Evolutionary conservation across 2,888 invertebrate species (phyloP).

Genomic region (Platycheirus rosarum): DNA sequence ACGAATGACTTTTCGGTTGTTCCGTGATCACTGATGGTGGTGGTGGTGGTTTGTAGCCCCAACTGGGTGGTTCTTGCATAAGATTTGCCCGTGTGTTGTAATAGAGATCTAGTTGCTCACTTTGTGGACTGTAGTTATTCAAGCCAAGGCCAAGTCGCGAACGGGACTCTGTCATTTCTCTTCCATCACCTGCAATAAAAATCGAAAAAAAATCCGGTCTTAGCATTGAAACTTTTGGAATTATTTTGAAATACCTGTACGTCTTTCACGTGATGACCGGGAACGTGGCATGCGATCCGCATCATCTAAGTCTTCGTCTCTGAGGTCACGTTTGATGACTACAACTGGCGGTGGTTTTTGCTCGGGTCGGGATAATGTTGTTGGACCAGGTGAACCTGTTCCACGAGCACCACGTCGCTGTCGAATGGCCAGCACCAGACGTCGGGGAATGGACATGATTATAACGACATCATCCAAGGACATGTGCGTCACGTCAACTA

Average conservation of each 20-base stretch:
- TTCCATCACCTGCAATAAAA: constrained; percentile 87
- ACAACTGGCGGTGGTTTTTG: constrained; percentile 95
- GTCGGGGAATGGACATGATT: constrained; percentile 99
- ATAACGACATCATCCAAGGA: constrained; percentile 99
- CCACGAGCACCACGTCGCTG: constrained; percentile 88
- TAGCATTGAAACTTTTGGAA: constrained; percentile 79
- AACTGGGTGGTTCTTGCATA: constrained; percentile 82
- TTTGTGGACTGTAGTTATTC: constrained; percentile 86
- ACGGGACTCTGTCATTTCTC: constrained; percentile 90
- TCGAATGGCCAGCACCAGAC: constrained; percentile 96
- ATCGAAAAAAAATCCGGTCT: too few species aligned
- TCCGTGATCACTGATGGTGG: constrained; percentile 96
- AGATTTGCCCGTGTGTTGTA: constrained; percentile 89
- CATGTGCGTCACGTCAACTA: constrained; percentile 99
- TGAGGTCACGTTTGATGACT: constrained; percentile 93
- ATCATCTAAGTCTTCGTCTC: constrained; percentile 90
- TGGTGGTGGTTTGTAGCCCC: constrained; percentile 83
- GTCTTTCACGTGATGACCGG: constrained; percentile 83
- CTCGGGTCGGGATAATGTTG: constrained; percentile 87
- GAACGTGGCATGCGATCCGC: constrained; percentile 84
- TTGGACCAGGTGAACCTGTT: constrained; percentile 81
- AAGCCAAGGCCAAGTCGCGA: constrained; percentile 89
- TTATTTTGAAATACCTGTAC: constrained; percentile 82
- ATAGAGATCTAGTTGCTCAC: constrained; percentile 89
- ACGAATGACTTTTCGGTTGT: constrained; percentile 94